phyloP scores from a whole-genome alignment of 2,888 invertebrate species.

The Dynastes maya region DNA sequence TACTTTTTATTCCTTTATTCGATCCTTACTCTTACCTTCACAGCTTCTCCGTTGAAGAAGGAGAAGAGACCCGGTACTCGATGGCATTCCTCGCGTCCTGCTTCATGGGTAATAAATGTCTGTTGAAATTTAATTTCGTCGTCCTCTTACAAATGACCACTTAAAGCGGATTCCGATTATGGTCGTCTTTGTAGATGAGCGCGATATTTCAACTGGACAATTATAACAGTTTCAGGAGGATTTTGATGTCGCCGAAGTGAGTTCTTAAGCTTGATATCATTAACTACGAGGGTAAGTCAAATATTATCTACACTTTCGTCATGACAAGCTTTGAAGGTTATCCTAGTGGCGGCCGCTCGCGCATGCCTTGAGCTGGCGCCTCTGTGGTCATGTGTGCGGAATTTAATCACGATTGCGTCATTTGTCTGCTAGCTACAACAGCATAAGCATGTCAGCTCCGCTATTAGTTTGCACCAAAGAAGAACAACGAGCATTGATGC shows the following conservation, averaged over 20 bases:
- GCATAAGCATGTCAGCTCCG: too few species aligned
- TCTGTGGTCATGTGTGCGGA: too few species aligned
- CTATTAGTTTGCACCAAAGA: too few species aligned
- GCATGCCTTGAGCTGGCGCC: too few species aligned
- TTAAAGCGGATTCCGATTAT: slow-evolving; percentile 32
- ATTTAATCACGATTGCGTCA: too few species aligned
- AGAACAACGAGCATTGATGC: too few species aligned
- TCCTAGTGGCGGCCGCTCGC: too few species aligned
- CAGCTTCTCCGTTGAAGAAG: neutral
- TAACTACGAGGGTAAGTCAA: too few species aligned
- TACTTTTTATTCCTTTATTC: neutral
- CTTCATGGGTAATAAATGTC: slow-evolving; percentile 21
- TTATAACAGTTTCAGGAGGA: neutral
- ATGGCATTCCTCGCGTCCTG: slow-evolving; percentile 4
- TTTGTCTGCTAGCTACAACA: too few species aligned
- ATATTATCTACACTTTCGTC: too few species aligned
- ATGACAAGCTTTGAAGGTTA: too few species aligned
- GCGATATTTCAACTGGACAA: slow-evolving; percentile 34
- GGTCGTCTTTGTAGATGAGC: slow-evolving; percentile 28
- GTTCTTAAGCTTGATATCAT: too few species aligned
- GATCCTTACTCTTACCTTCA: neutral
- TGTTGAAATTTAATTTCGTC: slow-evolving; percentile 32
- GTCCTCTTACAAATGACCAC: slow-evolving; percentile 21
- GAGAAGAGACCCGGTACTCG: neutral
- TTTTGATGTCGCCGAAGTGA: slow-evolving; percentile 11